These are phyloP conservation scores for Camarhynchus parvulus DNA, from an alignment of 2,113 vertebrate species.

Conservation along the genomic window DNA sequence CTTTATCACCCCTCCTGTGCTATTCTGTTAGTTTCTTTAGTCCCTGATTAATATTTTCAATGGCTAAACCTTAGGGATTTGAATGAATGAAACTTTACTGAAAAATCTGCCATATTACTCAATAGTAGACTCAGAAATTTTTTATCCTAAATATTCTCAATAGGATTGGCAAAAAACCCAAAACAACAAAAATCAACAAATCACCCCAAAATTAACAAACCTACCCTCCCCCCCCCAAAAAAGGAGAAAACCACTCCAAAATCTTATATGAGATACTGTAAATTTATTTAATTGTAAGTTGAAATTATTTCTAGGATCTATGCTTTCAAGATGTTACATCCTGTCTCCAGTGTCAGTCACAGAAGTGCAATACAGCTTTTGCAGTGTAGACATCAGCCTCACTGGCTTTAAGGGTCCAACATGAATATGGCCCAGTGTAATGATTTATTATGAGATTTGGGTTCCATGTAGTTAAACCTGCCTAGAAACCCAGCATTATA, in stretches of 20 bases:
- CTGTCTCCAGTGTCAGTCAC: neutral
- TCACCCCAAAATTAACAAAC: neutral
- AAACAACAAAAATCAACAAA: neutral
- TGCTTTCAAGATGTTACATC: accelerated
- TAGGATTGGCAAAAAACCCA: neutral
- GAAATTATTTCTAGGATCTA: neutral
- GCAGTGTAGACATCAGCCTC: neutral
- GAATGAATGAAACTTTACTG: neutral
- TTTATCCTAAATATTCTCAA: neutral
- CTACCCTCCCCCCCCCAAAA: neutral
- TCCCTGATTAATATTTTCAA: neutral
- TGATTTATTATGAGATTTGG: neutral
- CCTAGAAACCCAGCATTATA: neutral
- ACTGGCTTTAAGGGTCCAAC: neutral
- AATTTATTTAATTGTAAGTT: neutral
- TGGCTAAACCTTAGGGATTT: neutral
- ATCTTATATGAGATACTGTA: neutral
- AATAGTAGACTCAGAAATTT: neutral
- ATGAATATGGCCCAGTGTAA: neutral
- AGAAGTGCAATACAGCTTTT: neutral
- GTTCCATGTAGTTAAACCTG: neutral
- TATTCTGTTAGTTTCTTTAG: neutral
- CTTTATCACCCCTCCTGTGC: neutral
- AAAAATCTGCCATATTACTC: neutral
- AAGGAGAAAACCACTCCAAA: accelerated